phyloP scores from a whole-genome alignment of 1,140 invertebrate species.

The Drosophila funebris region DNA sequence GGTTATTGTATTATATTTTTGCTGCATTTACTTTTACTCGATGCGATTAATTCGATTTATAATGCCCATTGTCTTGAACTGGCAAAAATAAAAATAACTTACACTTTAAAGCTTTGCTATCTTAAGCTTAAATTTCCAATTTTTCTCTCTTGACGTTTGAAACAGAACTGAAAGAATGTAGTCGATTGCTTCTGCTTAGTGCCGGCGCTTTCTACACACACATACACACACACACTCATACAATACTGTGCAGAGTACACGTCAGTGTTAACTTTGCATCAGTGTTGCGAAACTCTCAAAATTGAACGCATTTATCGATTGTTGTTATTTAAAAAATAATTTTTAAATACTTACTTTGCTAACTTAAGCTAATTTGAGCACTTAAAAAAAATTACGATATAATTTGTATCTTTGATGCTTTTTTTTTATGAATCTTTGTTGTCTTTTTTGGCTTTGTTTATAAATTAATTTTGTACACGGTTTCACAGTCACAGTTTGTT shows the following conservation, averaged over 20 bases:
- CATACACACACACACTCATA: conserved; percentile 31
- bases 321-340: conserved; percentile 5
- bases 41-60: not conserved
- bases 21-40: not conserved
- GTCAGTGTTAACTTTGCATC: conserved; percentile 51
- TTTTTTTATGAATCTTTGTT: conserved; percentile 58
- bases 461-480: conserved; percentile 42
- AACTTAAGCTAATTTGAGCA: conserved; percentile 53
- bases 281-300: conserved; percentile 49
- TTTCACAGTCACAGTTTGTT: conserved; percentile 55
- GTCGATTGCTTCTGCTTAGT: conserved; percentile 35
- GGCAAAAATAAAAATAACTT: conserved; percentile 28
- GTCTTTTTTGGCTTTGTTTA: conserved; percentile 61
- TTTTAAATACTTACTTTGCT: conserved; percentile 71
- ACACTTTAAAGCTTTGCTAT: conserved; percentile 53
- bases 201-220: conserved; percentile 54
- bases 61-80: not conserved
- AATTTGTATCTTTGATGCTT: conserved; percentile 58
- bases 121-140: conserved; percentile 19
- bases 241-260: conserved; percentile 55
- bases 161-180: conserved; percentile 62
- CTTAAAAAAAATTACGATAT: conserved; percentile 42
- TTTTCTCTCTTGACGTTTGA: conserved; percentile 56
- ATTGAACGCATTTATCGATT: conserved; percentile 25
- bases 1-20: not conserved